These are phyloP conservation scores for Bryconaethiops microstoma DNA, from an alignment of 2,797 vertebrate species.

Conservation along the genomic window DNA sequence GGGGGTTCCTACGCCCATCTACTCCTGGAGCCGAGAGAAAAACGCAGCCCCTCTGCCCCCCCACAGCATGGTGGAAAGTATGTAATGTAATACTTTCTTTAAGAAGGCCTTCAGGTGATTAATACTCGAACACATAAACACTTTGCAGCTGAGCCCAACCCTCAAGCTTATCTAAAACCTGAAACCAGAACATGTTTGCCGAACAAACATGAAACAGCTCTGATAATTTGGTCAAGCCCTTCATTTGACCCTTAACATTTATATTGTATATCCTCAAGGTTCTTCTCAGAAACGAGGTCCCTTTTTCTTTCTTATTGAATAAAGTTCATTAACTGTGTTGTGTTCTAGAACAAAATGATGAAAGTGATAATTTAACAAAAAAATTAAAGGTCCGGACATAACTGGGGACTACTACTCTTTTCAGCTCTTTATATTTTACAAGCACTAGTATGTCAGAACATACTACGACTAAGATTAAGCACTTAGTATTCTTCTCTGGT, in stretches of 20 bases:
- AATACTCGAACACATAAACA: not conserved
- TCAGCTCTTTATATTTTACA: not conserved
- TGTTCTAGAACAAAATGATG: not conserved
- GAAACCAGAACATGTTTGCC: constrained; percentile 34
- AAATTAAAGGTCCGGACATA: not conserved
- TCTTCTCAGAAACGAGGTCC: not conserved
- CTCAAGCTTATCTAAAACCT: constrained; percentile 16
- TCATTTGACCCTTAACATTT: not conserved
- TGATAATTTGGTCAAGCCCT: constrained; percentile 18
- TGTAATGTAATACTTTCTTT: not conserved
- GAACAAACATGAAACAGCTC: constrained; percentile 31
- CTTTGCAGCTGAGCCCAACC: constrained; percentile 7
- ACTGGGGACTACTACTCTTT: not conserved
- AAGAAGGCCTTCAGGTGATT: not conserved
- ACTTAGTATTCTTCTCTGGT: too few relatives aligned
- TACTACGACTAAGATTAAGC: too few relatives aligned
- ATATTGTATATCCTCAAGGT: not conserved
- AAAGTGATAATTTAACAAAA: not conserved
- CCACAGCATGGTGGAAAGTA: constrained; percentile 71
- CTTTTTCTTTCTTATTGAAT: not conserved
- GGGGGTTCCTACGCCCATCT: constrained; percentile 71
- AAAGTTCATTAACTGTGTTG: not conserved
- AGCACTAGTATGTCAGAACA: too few relatives aligned
- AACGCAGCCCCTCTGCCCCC: constrained; percentile 58
- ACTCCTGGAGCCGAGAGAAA: constrained; percentile 68